phyloP scores from a whole-genome alignment of 2,888 invertebrate species.

The Drosophila hamatofila region DNA sequence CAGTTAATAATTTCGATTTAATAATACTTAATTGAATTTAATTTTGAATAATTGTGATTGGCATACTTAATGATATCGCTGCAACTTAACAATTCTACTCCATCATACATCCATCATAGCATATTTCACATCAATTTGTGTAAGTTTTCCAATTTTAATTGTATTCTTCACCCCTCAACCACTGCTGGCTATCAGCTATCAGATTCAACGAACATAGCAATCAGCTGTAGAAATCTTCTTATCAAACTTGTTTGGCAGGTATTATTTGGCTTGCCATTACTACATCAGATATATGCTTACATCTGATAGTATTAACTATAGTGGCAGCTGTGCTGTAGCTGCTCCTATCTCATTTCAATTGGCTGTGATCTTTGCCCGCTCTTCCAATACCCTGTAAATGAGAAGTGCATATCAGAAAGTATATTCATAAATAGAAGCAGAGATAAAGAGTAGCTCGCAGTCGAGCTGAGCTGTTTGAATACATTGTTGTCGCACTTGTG shows the following conservation, averaged over 20 bases:
- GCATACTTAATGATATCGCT: neutral
- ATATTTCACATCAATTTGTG: neutral
- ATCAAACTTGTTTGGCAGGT: neutral
- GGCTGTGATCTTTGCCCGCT: too few relatives aligned
- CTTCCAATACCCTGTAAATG: neutral
- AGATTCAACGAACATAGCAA: neutral
- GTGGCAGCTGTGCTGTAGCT: neutral
- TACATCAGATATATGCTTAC: neutral
- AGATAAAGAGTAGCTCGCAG: neutral
- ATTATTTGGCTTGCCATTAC: neutral
- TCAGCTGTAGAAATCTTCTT: neutral
- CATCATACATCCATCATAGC: neutral
- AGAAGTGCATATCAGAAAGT: neutral
- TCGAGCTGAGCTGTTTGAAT: slow-evolving; percentile 5
- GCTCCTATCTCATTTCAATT: neutral
- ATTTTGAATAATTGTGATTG: slow-evolving; percentile 6
- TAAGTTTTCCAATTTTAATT: neutral
- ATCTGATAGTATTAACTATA: neutral
- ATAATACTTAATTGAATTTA: slow-evolving; percentile 4
- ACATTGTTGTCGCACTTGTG: slow-evolving; percentile 9
- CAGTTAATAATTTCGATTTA: slow-evolving; percentile 4
- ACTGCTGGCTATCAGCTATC: neutral
- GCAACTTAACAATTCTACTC: neutral
- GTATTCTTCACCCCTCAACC: neutral
- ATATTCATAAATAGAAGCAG: neutral